Evolutionary conservation across 1,140 invertebrate genomes (phyloP), one percentile per base, ranked within the genome.

Genomic region (Anoplolepis gracilipes): DNA sequence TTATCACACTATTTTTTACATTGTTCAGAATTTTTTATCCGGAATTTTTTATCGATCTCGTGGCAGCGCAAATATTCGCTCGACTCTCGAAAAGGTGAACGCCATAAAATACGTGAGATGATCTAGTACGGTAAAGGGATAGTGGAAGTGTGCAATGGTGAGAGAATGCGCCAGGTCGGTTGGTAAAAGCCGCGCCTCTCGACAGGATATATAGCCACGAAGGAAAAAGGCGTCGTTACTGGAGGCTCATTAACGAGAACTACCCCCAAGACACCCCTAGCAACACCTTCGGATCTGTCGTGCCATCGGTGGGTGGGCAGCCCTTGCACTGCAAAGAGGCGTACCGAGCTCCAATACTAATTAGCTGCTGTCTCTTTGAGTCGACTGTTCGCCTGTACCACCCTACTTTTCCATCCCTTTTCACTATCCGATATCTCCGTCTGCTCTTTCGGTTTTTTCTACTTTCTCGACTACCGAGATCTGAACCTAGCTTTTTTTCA

Each of bases 191-290:
- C 55, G 62, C 78, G 19, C 78, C 70, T 89, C 57, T 49, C 59
- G 59, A 46, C 64, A 86, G 82, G 84, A 92, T 91, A 87, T 92
- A 92, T 90, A 89, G 62, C 59, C 77, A 61, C 33, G 76, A 39
- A 87, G 55, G 86, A 91, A 92, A 92, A 92, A 91, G 89, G 88
- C 90, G 88, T 92, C 91, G 91, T 92, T 92, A 92, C 89, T 69
- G 79, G 90, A 87, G 88, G 87, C 92, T 92, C 91, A 91, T 92
- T 92, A 92, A 90, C 84, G 87, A 81, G 69, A 92, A 92, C 88
- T 91, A 89, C 91, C 88, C 91, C 89, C 91, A 90, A 92, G 92
- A 91, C 90, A 90, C 78, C 88, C 62, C 85, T 88, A 59, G 89
- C 86, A 88, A 89, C 88, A 87, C 86, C 92, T 91, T 91, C 67